Base-by-base conservation (phyloP, 2,888 invertebrate species). In the Drosophila conformis region DNA sequence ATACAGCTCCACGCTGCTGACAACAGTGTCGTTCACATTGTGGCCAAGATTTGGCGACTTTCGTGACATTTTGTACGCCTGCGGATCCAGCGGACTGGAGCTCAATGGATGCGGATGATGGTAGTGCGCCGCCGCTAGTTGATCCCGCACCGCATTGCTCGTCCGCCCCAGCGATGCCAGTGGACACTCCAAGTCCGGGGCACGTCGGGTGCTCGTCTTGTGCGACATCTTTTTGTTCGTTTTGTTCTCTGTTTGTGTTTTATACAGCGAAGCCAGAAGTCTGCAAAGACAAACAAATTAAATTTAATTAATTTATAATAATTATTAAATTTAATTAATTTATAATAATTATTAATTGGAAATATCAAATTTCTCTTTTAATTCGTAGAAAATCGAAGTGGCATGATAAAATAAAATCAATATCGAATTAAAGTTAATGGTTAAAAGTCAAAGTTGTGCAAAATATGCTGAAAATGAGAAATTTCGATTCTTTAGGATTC, bases 151-250 rank as follows among this genome's bases (percentile, higher is more conserved):
- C 5, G 89, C 87, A 72, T 86, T 92, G 73, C 90, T 90, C 71
- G 94, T 93, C 71, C 94, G 93, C 48, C 95, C 95, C 78, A 95
- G 91, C 76, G 94, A 95, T 71, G 95, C 95, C 87, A 95, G 92
- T 65, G 95, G 95, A 91, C 95, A 95, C 85, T 94, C 94, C 89
- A 94, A 94, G 25, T 89, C 89, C 46, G 78, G 71, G 31, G 82
- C 59, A 74, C 93, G 92, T 21, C 88, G 63, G 67, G 85, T 83
- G 69, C 86, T 79, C 38, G 91, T 84, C 87, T 93, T 92, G 87
- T 93, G 93, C 63, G 93, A 92, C 93, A 93, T 93, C 49, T 75
- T 90, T 49, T 29, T 21, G 4, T 11, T 31, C 29, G 36, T 0
- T 56, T 25, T 33, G 8, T 66, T 59, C 7, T 29, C 18, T 54